Evolutionary conservation across 2,113 vertebrate species (phyloP), one percentile per base, ranked within the genome.

Genomic region (Scalopus aquaticus): DNA sequence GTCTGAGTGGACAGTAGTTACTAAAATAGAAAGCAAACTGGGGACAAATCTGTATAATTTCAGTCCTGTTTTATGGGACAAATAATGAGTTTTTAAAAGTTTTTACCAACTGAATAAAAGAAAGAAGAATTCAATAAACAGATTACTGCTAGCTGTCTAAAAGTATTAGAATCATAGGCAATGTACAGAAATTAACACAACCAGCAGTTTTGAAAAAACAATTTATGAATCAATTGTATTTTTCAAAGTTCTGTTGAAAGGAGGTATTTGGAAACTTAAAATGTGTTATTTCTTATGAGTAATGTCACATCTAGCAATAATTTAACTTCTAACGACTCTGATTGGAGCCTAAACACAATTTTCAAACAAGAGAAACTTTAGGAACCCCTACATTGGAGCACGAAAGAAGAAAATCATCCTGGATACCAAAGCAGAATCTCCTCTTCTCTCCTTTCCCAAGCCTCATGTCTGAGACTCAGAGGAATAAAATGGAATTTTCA

Each of bases 91-190:
- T 93, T 79, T 60, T 11, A 67, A 69, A 83, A 44, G 20, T 42
- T 67, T 78, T 42, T 30, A 46, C 4, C n/a, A 77, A 54, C 4
- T 93, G 26, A 87, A 60, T 80, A 85, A 62, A 81, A 95, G 49
- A 56, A 95, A 84, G 35, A 91, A 81, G 13, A 91, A 88, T 32
- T 79, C 22, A 86, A 76, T 72, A 83, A 91, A 81, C 5, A 12
- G 39, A 87, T 79, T 51, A 51, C n/a, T 84, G 35, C 44, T 26
- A 65, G 19, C 49, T 91, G 65, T 60, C 28, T 39, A 94, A 91
- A 94, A 11, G 24, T 78, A 69, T 78, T 76, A 82, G 88, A 93
- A 90, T 73, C 6, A 56, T 90, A 82, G 10, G 11, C 17, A 37
- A 42, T 42, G 15, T 90, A 83, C 54, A 44, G 28, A 94, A 94